phyloP scores from a whole-genome alignment of 1,140 invertebrate species.

The Tigriopus japonicus region DNA sequence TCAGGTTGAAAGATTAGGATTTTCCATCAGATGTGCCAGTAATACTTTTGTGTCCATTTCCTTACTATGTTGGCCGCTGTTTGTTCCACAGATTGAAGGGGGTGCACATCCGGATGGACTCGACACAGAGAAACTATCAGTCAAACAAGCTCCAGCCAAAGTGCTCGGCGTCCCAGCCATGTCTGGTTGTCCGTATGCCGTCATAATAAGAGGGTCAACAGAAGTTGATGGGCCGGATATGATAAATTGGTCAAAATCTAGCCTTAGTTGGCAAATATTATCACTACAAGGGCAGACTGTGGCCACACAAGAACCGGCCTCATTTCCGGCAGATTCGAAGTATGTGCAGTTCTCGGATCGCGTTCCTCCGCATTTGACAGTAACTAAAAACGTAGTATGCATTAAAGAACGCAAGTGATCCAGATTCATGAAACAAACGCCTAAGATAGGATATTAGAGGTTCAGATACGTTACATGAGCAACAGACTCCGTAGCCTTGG shows the following conservation, averaged over 20 bases:
- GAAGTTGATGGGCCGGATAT: background rate
- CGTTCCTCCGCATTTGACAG: background rate
- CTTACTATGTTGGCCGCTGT: conserved; percentile 6
- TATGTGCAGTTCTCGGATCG: conserved; percentile 10
- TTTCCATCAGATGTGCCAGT: too few species aligned
- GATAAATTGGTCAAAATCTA: conserved; percentile 3
- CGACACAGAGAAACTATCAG: background rate
- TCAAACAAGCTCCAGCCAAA: background rate
- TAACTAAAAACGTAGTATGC: too few species aligned
- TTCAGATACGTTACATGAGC: conserved; percentile 20
- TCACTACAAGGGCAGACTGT: conserved; percentile 5
- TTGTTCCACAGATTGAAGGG: conserved; percentile 9
- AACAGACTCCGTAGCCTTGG: conserved; percentile 23
- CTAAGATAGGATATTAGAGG: too few species aligned
- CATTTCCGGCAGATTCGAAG: background rate
- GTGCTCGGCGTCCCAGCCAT: background rate
- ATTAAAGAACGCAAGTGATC: too few species aligned
- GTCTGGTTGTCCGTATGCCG: background rate
- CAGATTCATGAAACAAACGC: too few species aligned
- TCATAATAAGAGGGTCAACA: background rate
- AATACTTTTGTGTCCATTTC: too few species aligned
- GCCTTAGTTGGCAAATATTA: conserved; percentile 8
- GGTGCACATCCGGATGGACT: background rate
- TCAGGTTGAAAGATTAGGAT: too few species aligned
- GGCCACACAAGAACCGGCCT: background rate